A percentile compares a stretch with the other conserved stretches of the same genome.
Conservation (phyloP, 1,140 invertebrate genomes). For the Orchestia grillus region DNA sequence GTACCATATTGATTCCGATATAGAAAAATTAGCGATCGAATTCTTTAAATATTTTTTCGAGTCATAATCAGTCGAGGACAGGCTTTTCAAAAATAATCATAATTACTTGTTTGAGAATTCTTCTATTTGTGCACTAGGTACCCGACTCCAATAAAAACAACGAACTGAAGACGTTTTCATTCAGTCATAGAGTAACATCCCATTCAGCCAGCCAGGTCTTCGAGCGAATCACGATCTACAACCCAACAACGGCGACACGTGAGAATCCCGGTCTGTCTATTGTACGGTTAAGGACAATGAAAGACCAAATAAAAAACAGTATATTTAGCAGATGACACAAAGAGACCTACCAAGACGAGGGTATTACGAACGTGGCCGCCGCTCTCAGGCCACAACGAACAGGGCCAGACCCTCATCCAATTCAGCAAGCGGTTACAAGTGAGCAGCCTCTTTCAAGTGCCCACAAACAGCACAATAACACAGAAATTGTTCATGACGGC, state of each 20-base stretch:
- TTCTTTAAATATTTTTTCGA: background rate
- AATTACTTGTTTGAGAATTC: background rate
- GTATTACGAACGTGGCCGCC: background rate
- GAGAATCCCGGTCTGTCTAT: background rate
- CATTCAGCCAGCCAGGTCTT: background rate
- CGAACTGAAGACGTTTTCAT: background rate
- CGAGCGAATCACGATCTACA: too few species aligned
- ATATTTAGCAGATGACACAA: slow-evolving; percentile 55
- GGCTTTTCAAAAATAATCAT: background rate
- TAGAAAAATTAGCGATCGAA: background rate
- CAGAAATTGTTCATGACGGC: background rate
- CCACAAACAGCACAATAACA: background rate
- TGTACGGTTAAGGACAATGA: background rate
- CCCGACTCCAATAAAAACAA: background rate
- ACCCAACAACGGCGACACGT: too few species aligned
- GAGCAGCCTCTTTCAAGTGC: background rate
- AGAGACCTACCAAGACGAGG: slow-evolving; percentile 19
- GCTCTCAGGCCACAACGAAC: background rate
- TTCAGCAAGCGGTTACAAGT: background rate
- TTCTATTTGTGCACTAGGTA: background rate
- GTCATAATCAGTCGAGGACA: background rate
- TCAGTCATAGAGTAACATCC: background rate
- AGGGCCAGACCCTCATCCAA: background rate
- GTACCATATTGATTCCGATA: background rate
- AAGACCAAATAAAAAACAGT: slow-evolving; percentile 10